Conservation (phyloP, 2,113 vertebrate species). For the Aegypius monachus region DNA sequence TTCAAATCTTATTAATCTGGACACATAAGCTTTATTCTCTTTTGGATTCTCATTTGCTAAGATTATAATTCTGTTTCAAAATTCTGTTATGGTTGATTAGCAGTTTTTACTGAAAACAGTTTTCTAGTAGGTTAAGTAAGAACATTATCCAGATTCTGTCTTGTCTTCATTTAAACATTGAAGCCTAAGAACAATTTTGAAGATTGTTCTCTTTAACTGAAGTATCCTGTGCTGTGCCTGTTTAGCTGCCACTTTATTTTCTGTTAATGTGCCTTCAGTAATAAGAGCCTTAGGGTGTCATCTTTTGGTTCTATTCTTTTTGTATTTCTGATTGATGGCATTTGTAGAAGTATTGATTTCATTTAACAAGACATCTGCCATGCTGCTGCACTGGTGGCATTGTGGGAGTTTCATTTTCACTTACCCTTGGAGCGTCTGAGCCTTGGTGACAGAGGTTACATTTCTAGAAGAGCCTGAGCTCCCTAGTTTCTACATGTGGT, state of each 20-base stretch:
- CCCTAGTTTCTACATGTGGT: neutral
- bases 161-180: neutral
- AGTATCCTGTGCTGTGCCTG: neutral
- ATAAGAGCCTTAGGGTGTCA: neutral
- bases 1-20: neutral
- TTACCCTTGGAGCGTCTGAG: neutral
- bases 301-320: neutral
- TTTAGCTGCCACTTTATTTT: neutral
- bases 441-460: neutral
- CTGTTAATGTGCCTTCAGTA: neutral
- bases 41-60: neutral
- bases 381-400: neutral
- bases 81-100: neutral
- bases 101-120: neutral
- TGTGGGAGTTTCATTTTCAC: neutral
- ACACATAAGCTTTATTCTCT: neutral
- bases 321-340: neutral
- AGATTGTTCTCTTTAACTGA: neutral
- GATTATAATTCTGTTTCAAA: neutral
- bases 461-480: neutral
- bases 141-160: neutral
- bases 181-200: neutral
- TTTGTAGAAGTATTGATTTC: neutral
- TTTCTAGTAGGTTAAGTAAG: neutral
- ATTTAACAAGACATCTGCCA: neutral